Evolutionary conservation across 2,113 vertebrate genomes (phyloP).

Genomic region (Leucosticte australis): DNA sequence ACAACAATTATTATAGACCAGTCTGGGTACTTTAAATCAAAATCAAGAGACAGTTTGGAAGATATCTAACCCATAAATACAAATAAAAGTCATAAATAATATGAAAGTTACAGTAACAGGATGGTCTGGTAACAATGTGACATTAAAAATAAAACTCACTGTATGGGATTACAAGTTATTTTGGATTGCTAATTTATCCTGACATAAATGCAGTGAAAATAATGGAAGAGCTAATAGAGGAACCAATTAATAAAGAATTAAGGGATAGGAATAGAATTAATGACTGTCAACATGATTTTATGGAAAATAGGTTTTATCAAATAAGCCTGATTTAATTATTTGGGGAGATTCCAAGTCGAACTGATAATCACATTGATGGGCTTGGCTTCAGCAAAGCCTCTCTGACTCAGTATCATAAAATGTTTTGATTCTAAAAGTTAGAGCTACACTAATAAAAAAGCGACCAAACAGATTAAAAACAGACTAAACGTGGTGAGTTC

Average conservation of each 20-base stretch:
- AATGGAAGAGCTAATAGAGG: slow-evolving; percentile 33
- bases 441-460: background rate
- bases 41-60: background rate
- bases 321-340: slow-evolving; percentile 63
- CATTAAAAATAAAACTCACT: background rate
- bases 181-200: slow-evolving; percentile 32
- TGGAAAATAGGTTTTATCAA: slow-evolving; percentile 64
- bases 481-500: background rate
- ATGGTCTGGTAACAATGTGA: background rate
- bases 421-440: slow-evolving; percentile 31
- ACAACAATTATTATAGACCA: background rate
- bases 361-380: slow-evolving; percentile 54
- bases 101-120: background rate
- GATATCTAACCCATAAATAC: background rate
- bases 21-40: background rate
- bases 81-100: background rate
- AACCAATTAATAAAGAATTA: slow-evolving; percentile 65
- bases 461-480: background rate
- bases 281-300: slow-evolving; percentile 65
- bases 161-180: background rate
- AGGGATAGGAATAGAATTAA: slow-evolving; percentile 43
- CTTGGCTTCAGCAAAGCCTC: slow-evolving; percentile 41
- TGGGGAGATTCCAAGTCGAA: slow-evolving; percentile 54
- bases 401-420: background rate
- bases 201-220: slow-evolving; percentile 29